Conservation (phyloP, 2,888 invertebrate genomes). For the Tetragnatha montana region DNA sequence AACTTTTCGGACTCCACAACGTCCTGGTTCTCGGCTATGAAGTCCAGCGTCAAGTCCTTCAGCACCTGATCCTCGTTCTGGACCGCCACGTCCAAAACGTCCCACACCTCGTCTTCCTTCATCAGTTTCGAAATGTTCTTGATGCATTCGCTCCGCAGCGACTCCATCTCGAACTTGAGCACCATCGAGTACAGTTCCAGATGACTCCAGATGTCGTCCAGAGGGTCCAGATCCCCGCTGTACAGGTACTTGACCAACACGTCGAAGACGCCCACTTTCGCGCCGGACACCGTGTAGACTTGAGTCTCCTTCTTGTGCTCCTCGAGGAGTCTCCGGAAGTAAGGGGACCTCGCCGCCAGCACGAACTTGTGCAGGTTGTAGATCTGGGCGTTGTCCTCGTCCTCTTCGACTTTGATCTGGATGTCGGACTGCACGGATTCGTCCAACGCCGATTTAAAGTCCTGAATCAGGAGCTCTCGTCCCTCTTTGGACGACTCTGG, state of each 20-base stretch:
- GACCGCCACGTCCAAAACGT: not conserved
- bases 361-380: constrained; percentile 15
- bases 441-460: not conserved
- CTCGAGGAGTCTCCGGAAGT: not conserved
- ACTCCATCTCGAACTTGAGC: not conserved
- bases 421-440: not conserved
- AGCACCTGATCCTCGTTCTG: not conserved
- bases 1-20: not conserved
- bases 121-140: not conserved
- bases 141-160: not conserved
- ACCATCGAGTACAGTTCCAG: not conserved
- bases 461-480: not conserved
- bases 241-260: not conserved
- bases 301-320: not conserved
- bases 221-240: not conserved
- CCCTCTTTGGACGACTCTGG: not conserved
- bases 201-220: not conserved
- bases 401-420: not conserved
- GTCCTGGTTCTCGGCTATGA: not conserved
- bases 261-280: not conserved
- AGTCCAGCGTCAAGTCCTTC: not conserved
- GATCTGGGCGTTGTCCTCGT: not conserved
- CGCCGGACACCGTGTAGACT: not conserved
- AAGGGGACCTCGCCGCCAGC: constrained; percentile 13
- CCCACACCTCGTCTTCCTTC: not conserved